These are phyloP conservation scores for Drosophila guanche DNA, from an alignment of 1,140 invertebrate genomes.

Conservation along the genomic window DNA sequence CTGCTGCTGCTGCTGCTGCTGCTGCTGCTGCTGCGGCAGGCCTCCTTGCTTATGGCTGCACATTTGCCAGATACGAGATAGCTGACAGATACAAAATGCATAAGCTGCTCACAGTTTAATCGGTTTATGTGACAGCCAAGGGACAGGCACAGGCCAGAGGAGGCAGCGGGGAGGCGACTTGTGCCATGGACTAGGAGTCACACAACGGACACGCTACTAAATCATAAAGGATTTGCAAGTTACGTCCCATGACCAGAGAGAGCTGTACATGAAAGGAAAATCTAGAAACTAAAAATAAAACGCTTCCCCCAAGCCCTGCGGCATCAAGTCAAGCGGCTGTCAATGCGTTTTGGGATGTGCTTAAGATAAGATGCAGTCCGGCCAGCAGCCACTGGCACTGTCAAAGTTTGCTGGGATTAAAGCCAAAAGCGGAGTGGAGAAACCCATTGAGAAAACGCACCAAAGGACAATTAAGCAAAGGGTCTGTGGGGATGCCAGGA, in stretches of 20 bases:
- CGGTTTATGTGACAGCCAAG: slow-evolving; percentile 71
- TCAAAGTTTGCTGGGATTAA: slow-evolving; percentile 45
- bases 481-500: slow-evolving; percentile 1
- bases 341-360: slow-evolving; percentile 65
- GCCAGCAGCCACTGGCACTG: slow-evolving; percentile 9
- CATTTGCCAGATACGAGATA: slow-evolving; percentile 72
- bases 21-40: no score
- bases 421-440: slow-evolving; percentile 1
- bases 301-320: slow-evolving; percentile 11
- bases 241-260: slow-evolving; percentile 57
- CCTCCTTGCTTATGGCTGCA: slow-evolving; percentile 62
- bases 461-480: slow-evolving; percentile 43
- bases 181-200: neutral
- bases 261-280: neutral
- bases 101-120: slow-evolving; percentile 79
- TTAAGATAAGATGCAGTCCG: slow-evolving; percentile 59
- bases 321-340: slow-evolving; percentile 75
- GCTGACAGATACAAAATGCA: slow-evolving; percentile 64
- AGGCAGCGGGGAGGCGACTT: neutral
- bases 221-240: slow-evolving; percentile 67
- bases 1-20: no score
- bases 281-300: slow-evolving; percentile 30
- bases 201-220: slow-evolving; percentile 58
- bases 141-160: slow-evolving; percentile 1
- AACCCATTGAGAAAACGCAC: slow-evolving; percentile 35